A percentile compares a stretch with the other conserved stretches of the same genome.
phyloP scores from a whole-genome alignment of 2,888 invertebrate genomes.

The Dinocampus coccinellae region DNA sequence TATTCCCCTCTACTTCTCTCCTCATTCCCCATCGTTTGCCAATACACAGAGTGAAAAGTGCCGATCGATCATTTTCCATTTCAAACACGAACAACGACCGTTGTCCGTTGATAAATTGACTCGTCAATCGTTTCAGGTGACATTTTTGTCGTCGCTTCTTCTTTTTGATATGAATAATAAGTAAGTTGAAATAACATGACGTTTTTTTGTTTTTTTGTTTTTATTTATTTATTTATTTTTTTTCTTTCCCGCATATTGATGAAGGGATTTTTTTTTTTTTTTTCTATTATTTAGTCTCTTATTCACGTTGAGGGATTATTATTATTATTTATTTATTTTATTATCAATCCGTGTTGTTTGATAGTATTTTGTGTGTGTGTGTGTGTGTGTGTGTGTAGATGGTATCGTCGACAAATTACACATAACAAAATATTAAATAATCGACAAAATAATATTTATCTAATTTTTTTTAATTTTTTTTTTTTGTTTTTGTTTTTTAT shows the following conservation, averaged over 20 bases:
- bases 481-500: constrained; percentile 26
- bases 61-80: constrained; percentile 46
- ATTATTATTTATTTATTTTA: constrained; percentile 9
- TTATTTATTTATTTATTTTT: too few relatives aligned
- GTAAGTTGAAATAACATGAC: not conserved
- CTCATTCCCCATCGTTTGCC: too few relatives aligned
- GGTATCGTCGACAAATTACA: too few relatives aligned
- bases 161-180: not conserved
- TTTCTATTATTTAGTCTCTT: too few relatives aligned
- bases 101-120: constrained; percentile 42
- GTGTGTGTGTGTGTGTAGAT: too few relatives aligned
- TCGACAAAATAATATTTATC: constrained; percentile 47
- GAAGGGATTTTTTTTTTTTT: not conserved
- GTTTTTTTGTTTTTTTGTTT: not conserved
- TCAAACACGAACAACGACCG: constrained; percentile 31
- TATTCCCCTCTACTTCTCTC: constrained; percentile 8
- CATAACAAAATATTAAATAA: too few relatives aligned
- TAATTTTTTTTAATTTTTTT: constrained; percentile 48
- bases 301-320: not conserved
- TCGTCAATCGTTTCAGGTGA: constrained; percentile 39
- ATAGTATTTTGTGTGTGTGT: too few relatives aligned
- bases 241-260: too few relatives aligned
- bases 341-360: too few relatives aligned
- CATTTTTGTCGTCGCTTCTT: constrained; percentile 19
- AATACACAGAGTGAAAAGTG: constrained; percentile 31